Base-by-base conservation (phyloP, 2,113 vertebrate genomes). In the Jacana jacana region DNA sequence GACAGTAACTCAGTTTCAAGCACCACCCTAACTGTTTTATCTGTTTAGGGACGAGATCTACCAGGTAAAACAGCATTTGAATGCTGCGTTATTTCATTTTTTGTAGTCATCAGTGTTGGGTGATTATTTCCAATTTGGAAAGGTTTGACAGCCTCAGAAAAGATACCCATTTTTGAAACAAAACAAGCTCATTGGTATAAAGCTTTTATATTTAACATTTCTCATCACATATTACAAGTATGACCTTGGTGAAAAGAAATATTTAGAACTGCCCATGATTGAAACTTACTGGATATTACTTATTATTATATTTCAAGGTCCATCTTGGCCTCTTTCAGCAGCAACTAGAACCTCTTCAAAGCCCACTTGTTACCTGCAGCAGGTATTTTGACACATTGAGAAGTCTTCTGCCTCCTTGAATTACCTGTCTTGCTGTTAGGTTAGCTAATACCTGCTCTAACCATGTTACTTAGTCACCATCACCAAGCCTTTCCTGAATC, bases 1-100 rank as follows among this genome's bases (percentile, higher is more conserved):
- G 95, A 87, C 71, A 93, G 71, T 82, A 89, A 91, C 89, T 96
- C 10, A 4, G 51, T 97, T 96, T 96, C 81, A 82, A 68, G 84
- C 46, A 57, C n/a, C 72, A 92, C 63, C 75, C 65, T 82, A 95
- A 75, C 64, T 49, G 87, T 66, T 92, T 95, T 81, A 82, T 93
- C 55, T 90, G 42, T 72, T 96, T 69, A 93, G 58, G 60, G 54
- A 61, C 7, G 1, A 88, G 70, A 73, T 76, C 77, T 88, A 91
- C 44, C 60, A 78, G 81, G 71, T 69, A 92, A 92, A 61, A 13
- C 80, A 80, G 52, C 39, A 46, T 86, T 93, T 90, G 71, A 92
- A 80, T 46, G 22, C 35, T 13, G n/a, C 13, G 8, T 63, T 75
- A 44, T 93, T 95, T 86, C 7, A 79, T 79, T 96, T 91, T 61